Conservation (phyloP, 2,113 vertebrate genomes). For the Andinoacara biseriatus region DNA sequence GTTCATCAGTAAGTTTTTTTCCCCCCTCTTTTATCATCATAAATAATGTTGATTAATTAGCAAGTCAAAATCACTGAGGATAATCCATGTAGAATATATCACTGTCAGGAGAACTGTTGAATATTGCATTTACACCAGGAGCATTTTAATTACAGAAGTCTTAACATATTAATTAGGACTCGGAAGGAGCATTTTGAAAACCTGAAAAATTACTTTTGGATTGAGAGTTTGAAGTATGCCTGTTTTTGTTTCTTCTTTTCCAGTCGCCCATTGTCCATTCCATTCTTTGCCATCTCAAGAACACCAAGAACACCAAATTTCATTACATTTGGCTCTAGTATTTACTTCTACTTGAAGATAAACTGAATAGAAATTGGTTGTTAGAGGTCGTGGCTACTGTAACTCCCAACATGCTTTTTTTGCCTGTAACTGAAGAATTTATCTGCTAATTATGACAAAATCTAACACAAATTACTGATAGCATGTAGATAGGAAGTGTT, state of each 20-base stretch:
- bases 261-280: background rate
- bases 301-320: background rate
- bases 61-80: constrained; percentile 83
- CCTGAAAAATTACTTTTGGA: constrained; percentile 42
- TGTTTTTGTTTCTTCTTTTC: background rate
- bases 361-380: background rate
- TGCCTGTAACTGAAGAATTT: background rate
- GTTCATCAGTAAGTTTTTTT: constrained; percentile 69
- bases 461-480: too few species aligned
- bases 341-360: background rate
- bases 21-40: constrained; percentile 74
- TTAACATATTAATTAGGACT: constrained; percentile 70
- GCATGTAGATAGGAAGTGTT: background rate
- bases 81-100: constrained; percentile 85
- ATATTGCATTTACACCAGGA: constrained; percentile 82
- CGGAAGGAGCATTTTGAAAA: constrained; percentile 8
- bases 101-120: constrained; percentile 83
- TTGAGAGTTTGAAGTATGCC: background rate
- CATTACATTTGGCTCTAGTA: background rate
- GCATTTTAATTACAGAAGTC: constrained; percentile 80
- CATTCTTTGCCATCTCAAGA: background rate
- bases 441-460: too few species aligned
- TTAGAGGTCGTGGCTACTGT: background rate
- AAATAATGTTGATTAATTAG: constrained; percentile 88
- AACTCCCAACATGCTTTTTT: background rate